Evolutionary conservation across 2,797 vertebrate genomes (phyloP).

Genomic region (Cyprinella venusta): DNA sequence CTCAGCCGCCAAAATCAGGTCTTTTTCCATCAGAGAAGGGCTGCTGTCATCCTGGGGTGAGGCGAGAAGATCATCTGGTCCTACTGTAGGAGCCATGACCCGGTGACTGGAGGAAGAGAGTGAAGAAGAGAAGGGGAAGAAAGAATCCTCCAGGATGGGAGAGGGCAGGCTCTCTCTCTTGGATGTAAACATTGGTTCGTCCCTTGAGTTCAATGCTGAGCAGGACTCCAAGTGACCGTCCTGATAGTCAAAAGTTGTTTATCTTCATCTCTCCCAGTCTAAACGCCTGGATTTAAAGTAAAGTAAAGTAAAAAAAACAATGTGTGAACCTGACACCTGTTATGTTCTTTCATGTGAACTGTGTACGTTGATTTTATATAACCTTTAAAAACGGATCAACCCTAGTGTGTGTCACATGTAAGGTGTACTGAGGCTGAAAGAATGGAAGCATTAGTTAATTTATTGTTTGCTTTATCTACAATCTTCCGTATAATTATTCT

Average conservation of each 20-base stretch:
- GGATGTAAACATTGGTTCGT: conserved; percentile 70
- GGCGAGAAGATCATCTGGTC: conserved; percentile 42
- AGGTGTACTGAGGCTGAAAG: neutral
- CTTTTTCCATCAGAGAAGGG: conserved; percentile 71
- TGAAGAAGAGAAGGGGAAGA: conserved; percentile 78
- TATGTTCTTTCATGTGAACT: neutral
- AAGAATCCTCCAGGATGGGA: conserved; percentile 80
- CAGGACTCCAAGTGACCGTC: conserved; percentile 4
- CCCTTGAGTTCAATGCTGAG: neutral
- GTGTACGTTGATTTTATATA: neutral
- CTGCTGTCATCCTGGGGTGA: conserved; percentile 53
- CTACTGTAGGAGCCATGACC: conserved; percentile 41
- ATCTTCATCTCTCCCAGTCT: conserved; percentile 22
- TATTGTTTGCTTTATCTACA: neutral
- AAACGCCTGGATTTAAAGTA: neutral
- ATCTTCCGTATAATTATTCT: conserved; percentile 12
- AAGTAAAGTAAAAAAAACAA: neutral
- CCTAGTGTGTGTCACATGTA: conserved; percentile 3
- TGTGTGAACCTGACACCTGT: neutral
- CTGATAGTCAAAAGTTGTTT: neutral
- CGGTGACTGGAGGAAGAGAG: conserved; percentile 60
- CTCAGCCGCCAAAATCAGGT: conserved; percentile 81
- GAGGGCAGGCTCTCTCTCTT: conserved; percentile 75
- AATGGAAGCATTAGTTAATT: conserved; percentile 9
- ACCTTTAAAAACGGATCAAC: conserved; percentile 8